Percentiles rank a stretch among this genome's conserved stretches.
phyloP scores from a whole-genome alignment of 1,140 invertebrate genomes.

The Bombus sylvicola region DNA sequence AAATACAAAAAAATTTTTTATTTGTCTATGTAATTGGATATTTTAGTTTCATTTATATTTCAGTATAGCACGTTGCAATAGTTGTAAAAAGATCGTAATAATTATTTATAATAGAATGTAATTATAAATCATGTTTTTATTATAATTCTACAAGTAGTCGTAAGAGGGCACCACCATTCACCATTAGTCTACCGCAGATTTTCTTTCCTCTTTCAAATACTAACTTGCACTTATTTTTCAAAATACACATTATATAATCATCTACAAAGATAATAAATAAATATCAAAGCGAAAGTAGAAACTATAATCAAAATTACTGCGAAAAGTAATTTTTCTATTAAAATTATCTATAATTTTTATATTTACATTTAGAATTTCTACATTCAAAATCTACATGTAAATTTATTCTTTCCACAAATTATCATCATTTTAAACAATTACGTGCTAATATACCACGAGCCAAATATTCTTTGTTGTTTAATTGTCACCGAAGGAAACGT shows the following conservation, averaged over 20 bases:
- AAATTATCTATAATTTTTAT: not conserved
- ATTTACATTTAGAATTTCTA: not conserved
- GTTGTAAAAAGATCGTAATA: not conserved
- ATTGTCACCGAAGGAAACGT: not conserved
- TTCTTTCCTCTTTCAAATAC: not conserved
- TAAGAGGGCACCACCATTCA: slow-evolving; percentile 44
- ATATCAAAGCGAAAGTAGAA: not conserved
- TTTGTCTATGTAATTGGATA: not conserved
- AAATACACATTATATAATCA: not conserved
- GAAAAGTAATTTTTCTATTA: not conserved
- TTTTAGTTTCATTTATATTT: not conserved
- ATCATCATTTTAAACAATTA: not conserved
- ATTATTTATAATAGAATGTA: not conserved
- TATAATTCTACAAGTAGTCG: not conserved
- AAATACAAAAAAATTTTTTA: not conserved
- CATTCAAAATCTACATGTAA: not conserved
- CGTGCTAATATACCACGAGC: not conserved
- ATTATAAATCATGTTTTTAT: not conserved
- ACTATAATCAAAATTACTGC: not conserved
- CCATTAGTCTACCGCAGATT: not conserved
- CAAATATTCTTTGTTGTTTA: not conserved
- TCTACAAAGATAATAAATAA: not conserved
- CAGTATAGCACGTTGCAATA: not conserved
- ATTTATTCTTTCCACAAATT: not conserved
- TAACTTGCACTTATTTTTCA: not conserved